These are phyloP conservation scores for Cephalopterus ornatus DNA, from an alignment of 2,113 vertebrate species.

Conservation along the genomic window DNA sequence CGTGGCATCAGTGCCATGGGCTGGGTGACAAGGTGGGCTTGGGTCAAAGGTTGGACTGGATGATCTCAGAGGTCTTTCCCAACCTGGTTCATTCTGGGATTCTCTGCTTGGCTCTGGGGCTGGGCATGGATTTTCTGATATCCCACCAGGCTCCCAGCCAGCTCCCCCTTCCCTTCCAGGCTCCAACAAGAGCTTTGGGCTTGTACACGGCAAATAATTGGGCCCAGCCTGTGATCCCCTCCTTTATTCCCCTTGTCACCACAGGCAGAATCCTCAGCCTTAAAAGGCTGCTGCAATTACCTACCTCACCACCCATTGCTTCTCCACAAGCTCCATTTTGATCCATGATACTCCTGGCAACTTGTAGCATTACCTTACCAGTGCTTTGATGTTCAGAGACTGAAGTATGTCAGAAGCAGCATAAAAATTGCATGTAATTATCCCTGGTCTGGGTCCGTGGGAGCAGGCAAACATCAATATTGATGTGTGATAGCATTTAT, in stretches of 20 bases:
- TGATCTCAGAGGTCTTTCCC: too few relatives aligned
- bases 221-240: neutral
- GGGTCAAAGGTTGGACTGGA: too few relatives aligned
- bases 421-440: constrained; percentile 61
- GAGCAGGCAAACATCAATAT: constrained; percentile 61
- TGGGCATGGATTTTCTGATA: accelerated
- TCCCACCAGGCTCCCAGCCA: accelerated
- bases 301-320: neutral
- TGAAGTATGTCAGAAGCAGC: constrained; percentile 32
- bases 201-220: neutral
- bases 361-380: neutral
- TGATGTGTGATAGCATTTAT: constrained; percentile 53
- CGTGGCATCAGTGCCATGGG: too few relatives aligned
- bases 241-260: neutral
- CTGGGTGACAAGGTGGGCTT: too few relatives aligned
- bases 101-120: neutral
- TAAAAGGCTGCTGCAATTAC: neutral
- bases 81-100: neutral
- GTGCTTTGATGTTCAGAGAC: constrained; percentile 27
- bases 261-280: neutral
- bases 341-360: neutral
- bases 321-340: neutral
- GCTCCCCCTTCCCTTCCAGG: neutral
- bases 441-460: constrained; percentile 38
- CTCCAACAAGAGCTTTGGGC: neutral